phyloP scores from a whole-genome alignment of 2,113 vertebrate species.

The Dromas ardeola region DNA sequence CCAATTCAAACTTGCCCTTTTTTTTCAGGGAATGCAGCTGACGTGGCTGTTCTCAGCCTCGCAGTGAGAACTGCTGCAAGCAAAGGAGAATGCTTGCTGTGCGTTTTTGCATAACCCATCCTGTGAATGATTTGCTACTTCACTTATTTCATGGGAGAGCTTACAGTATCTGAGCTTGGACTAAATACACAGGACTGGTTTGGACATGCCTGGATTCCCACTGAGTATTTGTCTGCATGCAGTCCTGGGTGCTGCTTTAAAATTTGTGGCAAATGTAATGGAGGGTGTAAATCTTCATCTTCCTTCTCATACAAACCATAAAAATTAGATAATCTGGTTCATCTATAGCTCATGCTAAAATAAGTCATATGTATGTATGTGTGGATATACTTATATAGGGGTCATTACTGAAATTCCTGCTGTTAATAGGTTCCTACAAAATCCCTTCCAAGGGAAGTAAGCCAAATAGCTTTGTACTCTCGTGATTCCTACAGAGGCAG shows the following conservation, averaged over 20 bases:
- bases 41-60: not conserved
- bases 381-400: not conserved
- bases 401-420: not conserved
- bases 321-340: not conserved
- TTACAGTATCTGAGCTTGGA: not conserved
- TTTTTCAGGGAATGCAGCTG: not conserved
- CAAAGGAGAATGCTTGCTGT: not conserved
- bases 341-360: not conserved
- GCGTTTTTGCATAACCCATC: not conserved
- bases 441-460: not conserved
- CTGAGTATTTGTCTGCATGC: not conserved
- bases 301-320: not conserved
- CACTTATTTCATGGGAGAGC: not conserved
- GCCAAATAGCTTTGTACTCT: slow-evolving; percentile 32
- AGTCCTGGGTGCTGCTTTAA: not conserved
- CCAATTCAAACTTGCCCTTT: not conserved
- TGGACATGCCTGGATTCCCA: not conserved
- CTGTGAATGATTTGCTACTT: not conserved
- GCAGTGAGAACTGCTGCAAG: not conserved
- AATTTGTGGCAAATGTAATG: not conserved
- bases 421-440: not conserved
- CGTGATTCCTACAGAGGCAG: not conserved
- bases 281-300: not conserved
- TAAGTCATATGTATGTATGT: not conserved
- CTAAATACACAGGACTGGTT: not conserved